Evolutionary conservation across 2,113 vertebrate species (phyloP).

Genomic region (Lycaon pictus): DNA sequence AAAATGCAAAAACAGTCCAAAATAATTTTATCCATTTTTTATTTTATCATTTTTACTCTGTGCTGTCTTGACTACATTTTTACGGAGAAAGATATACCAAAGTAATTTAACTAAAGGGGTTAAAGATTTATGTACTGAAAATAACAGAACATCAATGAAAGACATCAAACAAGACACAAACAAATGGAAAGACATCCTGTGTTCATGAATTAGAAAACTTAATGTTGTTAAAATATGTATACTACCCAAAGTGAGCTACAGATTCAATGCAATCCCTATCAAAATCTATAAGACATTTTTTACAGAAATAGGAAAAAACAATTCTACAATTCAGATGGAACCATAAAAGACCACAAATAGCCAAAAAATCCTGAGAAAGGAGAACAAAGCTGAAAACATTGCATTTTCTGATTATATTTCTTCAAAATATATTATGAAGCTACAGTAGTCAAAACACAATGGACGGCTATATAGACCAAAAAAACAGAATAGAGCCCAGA

Average conservation of each 20-base stretch:
- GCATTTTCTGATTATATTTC: not conserved
- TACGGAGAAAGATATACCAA: conserved; percentile 1
- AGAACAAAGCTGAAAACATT: not conserved
- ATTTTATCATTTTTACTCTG: not conserved
- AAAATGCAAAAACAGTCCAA: conserved; percentile 3
- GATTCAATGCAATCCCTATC: not conserved
- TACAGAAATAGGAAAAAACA: not conserved
- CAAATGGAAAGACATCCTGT: not conserved
- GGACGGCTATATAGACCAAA: not conserved
- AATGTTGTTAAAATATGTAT: not conserved
- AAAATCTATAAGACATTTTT: not conserved
- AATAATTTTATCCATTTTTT: not conserved
- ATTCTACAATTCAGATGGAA: not conserved
- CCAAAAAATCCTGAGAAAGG: not conserved
- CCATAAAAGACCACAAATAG: not conserved
- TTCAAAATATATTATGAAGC: conserved; percentile 7
- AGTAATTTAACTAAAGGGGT: not conserved
- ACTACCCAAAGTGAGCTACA: not conserved
- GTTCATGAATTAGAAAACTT: not conserved
- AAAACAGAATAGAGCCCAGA: not conserved
- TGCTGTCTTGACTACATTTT: not conserved
- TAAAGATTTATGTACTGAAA: not conserved
- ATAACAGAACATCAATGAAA: not conserved
- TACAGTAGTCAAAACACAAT: not conserved
- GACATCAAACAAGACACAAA: conserved; percentile 26